Conservation (phyloP, 2,888 invertebrate species). For the Scaptodrosophila latifasciaeformis region DNA sequence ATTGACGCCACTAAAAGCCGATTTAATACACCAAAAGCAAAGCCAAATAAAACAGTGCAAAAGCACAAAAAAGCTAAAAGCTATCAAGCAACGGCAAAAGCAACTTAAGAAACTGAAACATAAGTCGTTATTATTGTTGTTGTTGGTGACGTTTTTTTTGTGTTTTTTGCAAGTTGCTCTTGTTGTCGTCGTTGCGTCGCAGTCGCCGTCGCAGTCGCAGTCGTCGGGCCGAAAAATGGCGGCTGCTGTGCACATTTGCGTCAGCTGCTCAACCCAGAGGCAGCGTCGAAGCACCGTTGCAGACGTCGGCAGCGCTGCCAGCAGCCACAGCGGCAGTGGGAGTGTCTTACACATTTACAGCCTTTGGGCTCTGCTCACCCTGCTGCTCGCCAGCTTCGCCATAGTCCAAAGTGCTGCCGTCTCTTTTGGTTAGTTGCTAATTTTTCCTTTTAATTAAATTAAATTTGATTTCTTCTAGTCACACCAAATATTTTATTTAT, state of each 20-base stretch:
- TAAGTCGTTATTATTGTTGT: slow-evolving; percentile 36
- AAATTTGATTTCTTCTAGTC: slow-evolving; percentile 17
- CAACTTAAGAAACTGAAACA: slow-evolving; percentile 27
- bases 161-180: too few relatives aligned
- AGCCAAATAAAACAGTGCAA: too few relatives aligned
- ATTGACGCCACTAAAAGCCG: slow-evolving; percentile 43
- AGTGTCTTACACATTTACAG: slow-evolving; percentile 58
- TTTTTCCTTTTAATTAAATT: not conserved
- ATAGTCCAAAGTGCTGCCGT: slow-evolving; percentile 71
- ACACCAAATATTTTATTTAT: slow-evolving; percentile 1
- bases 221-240: slow-evolving; percentile 39
- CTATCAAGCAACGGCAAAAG: too few relatives aligned
- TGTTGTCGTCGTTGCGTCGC: slow-evolving; percentile 3
- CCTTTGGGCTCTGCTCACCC: slow-evolving; percentile 59
- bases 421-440: slow-evolving; percentile 70
- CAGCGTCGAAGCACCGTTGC: slow-evolving; percentile 36
- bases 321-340: slow-evolving; percentile 22
- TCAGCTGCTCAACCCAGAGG: slow-evolving; percentile 42
- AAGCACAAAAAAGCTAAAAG: too few relatives aligned
- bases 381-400: slow-evolving; percentile 58
- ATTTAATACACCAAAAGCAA: slow-evolving; percentile 33
- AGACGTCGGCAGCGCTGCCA: slow-evolving; percentile 23
- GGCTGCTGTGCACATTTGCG: slow-evolving; percentile 41
- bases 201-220: slow-evolving; percentile 17
- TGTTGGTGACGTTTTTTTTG: slow-evolving; percentile 9